Base-by-base conservation (phyloP, 2,113 vertebrate genomes). In the Misgurnus anguillicaudatus region DNA sequence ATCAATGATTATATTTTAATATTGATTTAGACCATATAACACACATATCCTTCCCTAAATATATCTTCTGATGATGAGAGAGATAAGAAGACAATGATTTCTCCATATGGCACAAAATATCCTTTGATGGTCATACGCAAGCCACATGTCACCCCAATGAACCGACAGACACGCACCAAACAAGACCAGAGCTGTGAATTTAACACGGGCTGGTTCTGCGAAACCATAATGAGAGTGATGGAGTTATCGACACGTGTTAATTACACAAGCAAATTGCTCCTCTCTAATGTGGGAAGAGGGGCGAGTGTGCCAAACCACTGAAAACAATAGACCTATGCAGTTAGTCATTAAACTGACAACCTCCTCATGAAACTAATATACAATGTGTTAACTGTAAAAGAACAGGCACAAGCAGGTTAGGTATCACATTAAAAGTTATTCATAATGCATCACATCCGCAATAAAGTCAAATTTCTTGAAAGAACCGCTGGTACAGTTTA, bases 91-190 rank as follows among this genome's bases (percentile, higher is more conserved):
- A 84, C 60, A 39, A 72, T 65, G 68, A 77, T 65, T 69, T 53
- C 55, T 80, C 77, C 83, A 85, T 82, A 82, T 82, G 80, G 71
- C 9, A 39, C 57, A 84, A 81, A 31, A 81, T 69, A 66, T 67
- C 39, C 83, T 84, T 84, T 84, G 80, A 84, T 79, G 72, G 55
- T 67, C 83, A 84, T 79, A 77, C 80, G 80, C 57, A 65, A 79
- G 77, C 83, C 83, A 84, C 53, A 84, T 84, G 83, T 82, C 72
- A 84, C 47, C 71, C 47, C 48, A 38, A 65, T 53, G 53, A 60
- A 68, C 60, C 38, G 57, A 74, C 80, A 57, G 79, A 69, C 63
- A 61, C 48, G 39, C 57, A 38, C 13, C 55, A 73, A 4, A 58
- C 31, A 48, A n/a, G 36, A 74, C 64, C 47, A 17, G 51, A 47